These are phyloP conservation scores for Tetragonula clypearis DNA, from an alignment of 1,140 invertebrate genomes.

Conservation along the genomic window DNA sequence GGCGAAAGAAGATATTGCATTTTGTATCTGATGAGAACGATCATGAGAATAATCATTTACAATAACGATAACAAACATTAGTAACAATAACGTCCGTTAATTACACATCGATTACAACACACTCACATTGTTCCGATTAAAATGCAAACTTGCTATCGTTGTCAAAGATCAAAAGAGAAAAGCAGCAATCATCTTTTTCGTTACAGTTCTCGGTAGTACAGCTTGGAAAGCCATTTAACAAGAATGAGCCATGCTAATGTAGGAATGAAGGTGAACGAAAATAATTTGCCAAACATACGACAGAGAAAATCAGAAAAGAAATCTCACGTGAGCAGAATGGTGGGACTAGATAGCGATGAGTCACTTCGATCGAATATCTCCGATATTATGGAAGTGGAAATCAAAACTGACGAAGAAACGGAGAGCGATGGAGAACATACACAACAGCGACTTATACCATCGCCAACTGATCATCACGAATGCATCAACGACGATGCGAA, in stretches of 20 bases:
- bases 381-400: conserved; percentile 74
- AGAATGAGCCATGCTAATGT: conserved; percentile 75
- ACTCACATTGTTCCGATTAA: not conserved
- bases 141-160: not conserved
- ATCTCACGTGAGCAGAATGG: conserved; percentile 69
- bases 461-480: conserved; percentile 50
- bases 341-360: conserved; percentile 76
- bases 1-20: not conserved
- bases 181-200: not conserved
- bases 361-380: conserved; percentile 69
- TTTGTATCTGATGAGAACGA: not conserved
- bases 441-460: conserved; percentile 72
- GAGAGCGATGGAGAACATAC: conserved; percentile 65
- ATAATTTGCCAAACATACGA: conserved; percentile 59
- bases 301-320: conserved; percentile 66
- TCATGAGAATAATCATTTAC: not conserved
- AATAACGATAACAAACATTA: not conserved
- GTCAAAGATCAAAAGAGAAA: not conserved
- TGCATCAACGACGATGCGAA: conserved; percentile 58
- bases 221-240: conserved; percentile 30
- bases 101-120: not conserved
- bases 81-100: not conserved
- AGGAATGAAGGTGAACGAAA: conserved; percentile 51
- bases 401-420: conserved; percentile 72
- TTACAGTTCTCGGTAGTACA: conserved; percentile 71